Percentiles rank a stretch among this genome's conserved stretches.
These are phyloP conservation scores for Oceanodroma tethys DNA, from an alignment of 2,113 vertebrate species.

Conservation along the genomic window DNA sequence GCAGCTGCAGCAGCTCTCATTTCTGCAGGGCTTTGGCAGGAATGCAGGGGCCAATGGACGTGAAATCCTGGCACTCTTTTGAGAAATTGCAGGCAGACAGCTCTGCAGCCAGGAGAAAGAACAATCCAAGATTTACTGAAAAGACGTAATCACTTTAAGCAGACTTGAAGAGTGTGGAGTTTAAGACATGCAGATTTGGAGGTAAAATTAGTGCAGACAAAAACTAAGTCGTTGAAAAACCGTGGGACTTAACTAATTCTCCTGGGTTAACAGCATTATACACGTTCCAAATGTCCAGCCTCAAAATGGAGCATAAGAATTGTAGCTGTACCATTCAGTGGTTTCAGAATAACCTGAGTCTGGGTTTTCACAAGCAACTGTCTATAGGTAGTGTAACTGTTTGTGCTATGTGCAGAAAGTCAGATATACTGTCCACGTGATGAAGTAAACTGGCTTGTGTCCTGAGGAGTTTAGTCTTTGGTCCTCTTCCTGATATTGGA, in stretches of 20 bases:
- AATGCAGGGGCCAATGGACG: slow-evolving; percentile 65
- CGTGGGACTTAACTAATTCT: slow-evolving; percentile 12
- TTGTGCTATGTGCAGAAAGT: neutral
- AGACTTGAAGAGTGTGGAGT: slow-evolving; percentile 33
- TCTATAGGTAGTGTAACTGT: neutral
- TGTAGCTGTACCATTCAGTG: neutral
- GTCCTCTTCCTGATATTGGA: neutral
- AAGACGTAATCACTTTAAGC: slow-evolving; percentile 37
- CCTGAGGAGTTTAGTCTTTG: neutral
- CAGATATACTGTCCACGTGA: neutral
- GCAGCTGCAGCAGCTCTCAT: slow-evolving; percentile 76
- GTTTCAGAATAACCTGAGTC: neutral
- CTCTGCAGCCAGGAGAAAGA: slow-evolving; percentile 47
- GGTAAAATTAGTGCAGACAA: slow-evolving; percentile 15
- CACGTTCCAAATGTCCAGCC: neutral
- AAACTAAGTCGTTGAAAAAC: slow-evolving; percentile 49
- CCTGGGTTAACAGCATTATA: slow-evolving; percentile 13
- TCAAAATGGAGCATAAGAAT: neutral
- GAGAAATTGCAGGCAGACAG: slow-evolving; percentile 44
- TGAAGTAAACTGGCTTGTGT: neutral
- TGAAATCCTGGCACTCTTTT: slow-evolving; percentile 51
- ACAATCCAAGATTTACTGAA: slow-evolving; percentile 45
- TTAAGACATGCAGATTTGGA: slow-evolving; percentile 49
- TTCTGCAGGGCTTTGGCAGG: slow-evolving; percentile 74
- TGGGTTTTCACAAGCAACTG: neutral